Conservation (phyloP, 1,140 invertebrate genomes). For the Drosophila oshimai region DNA sequence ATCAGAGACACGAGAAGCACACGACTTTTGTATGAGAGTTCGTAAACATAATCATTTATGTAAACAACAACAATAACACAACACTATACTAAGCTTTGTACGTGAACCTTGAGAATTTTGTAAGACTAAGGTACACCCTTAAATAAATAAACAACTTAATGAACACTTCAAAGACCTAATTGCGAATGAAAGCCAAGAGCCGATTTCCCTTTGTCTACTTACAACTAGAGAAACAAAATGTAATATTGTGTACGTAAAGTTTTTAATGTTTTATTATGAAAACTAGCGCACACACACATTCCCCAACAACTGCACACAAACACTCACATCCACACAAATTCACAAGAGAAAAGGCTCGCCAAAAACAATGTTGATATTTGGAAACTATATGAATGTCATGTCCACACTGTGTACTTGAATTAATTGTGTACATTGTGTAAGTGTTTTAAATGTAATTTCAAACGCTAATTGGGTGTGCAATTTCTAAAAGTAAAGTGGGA, state of each 20-base stretch:
- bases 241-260: constrained; percentile 44
- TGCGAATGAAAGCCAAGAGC: constrained; percentile 2
- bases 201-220: constrained; percentile 32
- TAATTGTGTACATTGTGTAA: constrained; percentile 60
- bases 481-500: constrained; percentile 41
- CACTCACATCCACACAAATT: background rate
- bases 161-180: constrained; percentile 37
- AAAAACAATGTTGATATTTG: constrained; percentile 45
- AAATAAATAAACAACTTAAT: constrained; percentile 40
- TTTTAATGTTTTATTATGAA: constrained; percentile 51
- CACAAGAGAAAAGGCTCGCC: background rate
- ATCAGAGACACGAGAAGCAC: constrained; percentile 5
- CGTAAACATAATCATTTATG: constrained; percentile 39
- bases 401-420: constrained; percentile 8
- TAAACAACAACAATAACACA: constrained; percentile 36
- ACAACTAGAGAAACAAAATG: constrained; percentile 29
- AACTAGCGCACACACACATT: constrained; percentile 57
- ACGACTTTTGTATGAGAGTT: constrained; percentile 6
- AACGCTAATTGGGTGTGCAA: constrained; percentile 48
- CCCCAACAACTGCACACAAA: constrained; percentile 14
- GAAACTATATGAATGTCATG: constrained; percentile 12
- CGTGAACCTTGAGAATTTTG: constrained; percentile 68
- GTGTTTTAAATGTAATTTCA: constrained; percentile 60
- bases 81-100: constrained; percentile 53
- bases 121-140: constrained; percentile 47